Conservation (phyloP, 2,113 vertebrate genomes). For the Mola mola region DNA sequence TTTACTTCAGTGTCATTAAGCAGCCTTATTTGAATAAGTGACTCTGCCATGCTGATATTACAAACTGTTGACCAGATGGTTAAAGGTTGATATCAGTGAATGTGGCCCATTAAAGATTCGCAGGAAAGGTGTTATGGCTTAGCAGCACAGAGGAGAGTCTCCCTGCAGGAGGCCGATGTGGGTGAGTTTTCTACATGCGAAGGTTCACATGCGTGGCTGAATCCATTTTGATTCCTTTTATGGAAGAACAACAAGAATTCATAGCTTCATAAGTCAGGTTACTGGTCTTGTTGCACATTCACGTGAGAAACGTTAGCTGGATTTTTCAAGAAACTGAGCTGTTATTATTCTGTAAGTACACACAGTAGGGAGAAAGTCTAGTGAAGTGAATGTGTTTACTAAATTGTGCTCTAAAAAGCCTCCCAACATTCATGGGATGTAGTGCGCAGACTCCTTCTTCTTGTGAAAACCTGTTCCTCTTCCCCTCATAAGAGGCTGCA, state of each 20-base stretch:
- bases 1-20: slow-evolving; percentile 72
- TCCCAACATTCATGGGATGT: no score
- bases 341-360: no score
- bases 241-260: slow-evolving; percentile 5
- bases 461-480: no score
- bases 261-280: no score
- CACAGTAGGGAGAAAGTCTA: no score
- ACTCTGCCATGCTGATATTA: slow-evolving; percentile 54
- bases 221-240: slow-evolving; percentile 53
- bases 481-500: background rate
- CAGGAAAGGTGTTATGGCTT: slow-evolving; percentile 70
- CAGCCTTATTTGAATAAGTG: slow-evolving; percentile 64
- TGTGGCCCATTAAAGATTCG: slow-evolving; percentile 64
- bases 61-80: slow-evolving; percentile 73
- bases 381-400: no score
- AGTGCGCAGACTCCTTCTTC: no score
- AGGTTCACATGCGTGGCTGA: slow-evolving; percentile 47
- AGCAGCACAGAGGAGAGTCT: slow-evolving; percentile 43
- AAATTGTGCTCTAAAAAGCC: no score
- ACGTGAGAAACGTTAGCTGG: no score
- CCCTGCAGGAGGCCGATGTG: slow-evolving; percentile 52
- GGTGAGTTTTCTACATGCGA: slow-evolving; percentile 44
- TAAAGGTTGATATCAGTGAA: slow-evolving; percentile 48
- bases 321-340: no score
- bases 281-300: no score